Base-by-base conservation (phyloP, 1,140 invertebrate species). In the Drosophila nigromelanica region DNA sequence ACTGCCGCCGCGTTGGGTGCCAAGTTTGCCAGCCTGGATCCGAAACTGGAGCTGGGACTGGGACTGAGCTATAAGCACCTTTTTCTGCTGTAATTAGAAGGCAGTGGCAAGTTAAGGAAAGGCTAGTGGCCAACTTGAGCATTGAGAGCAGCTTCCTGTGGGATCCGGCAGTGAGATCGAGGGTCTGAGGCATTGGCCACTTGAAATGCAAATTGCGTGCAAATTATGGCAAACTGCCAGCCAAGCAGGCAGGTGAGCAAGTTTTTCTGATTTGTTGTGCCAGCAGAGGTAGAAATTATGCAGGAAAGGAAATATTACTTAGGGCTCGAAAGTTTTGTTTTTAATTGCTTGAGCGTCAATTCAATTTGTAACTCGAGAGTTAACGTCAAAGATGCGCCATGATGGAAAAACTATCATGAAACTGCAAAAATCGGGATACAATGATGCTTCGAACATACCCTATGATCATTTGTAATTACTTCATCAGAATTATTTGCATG, bases 191-290 rank as follows among this genome's bases (percentile, higher is more conserved):
- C 51, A 81, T 87, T 73, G 82, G 76, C 82, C 83, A 87, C 83
- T 87, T 89, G 78, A 87, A 82, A 87, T 87, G 82, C 83, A 87
- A 87, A 87, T 87, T 89, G 82, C 83, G 82, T 87, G 82, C 82
- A 87, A 87, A 87, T 87, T 87, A 87, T 87, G 82, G 82, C 79
- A 82, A 82, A 64, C 82, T 82, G 78, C 76, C 83, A 89, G 72
- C 62, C 48, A 64, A 64, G 59, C 59, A 56, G 43, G 48, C 76
- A 89, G 82, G 83, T 78, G 78, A 74, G 71, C 80, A 74, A 74
- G 77, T 74, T 58, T 43, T 43, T 63, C 8, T 62, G 59, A 62
- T 71, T 77, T 75, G 66, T 55, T 72, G 54, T 71, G 35, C 63
- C 35, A 68, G 67, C 59, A 56, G 61, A 55, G 77, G 45, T 27